Evolutionary conservation across 2,113 vertebrate species (phyloP), one percentile per base, ranked within the genome.

Genomic region (Neolamprologus sp.): DNA sequence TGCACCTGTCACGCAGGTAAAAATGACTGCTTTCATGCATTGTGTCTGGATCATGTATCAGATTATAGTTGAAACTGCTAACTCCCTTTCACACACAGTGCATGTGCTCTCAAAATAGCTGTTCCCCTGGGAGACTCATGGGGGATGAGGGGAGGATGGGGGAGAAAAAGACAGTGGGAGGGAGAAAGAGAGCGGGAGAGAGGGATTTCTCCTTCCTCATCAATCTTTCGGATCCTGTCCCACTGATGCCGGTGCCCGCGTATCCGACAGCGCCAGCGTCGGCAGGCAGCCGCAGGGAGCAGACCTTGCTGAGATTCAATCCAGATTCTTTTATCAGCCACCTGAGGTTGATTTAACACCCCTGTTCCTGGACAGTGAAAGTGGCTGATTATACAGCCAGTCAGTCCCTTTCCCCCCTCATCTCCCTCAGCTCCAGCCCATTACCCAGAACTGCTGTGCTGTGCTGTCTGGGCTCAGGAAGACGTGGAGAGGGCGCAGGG

Each of bases 341-440:
- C 91, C 94, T 95, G 95, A 95, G 95, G 92, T 93, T 94, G 95
- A 96, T 96, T 96, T 96, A 94, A 94, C 86, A 89, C 81, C 87
- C 78, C 54, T 88, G 80, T 82, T 94, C 89, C 90, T 84, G 85
- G 90, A 88, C 84, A 90, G 93, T 86, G 91, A 90, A 90, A 92
- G 87, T 5, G 58, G 45, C 88, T 95, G 94, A 95, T 95, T 94
- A 93, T 91, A 90, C 81, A 94, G 83, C 86, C 86, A 91, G 85
- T 84, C 90, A 58, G 81, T 92, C 87, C 73, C 88, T 84, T 84
- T 75, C 37, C 73, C 71, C 85, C 73, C 83, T 78, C 83, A 45
- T 86, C 82, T 88, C 91, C 82, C 93, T 87, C 81, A 81, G 88
- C 89, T 90, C 54, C 86, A 84, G 82, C 71, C 90, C 91, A 93